phyloP scores from a whole-genome alignment of 2,113 vertebrate genomes.

The Albula goreensis region DNA sequence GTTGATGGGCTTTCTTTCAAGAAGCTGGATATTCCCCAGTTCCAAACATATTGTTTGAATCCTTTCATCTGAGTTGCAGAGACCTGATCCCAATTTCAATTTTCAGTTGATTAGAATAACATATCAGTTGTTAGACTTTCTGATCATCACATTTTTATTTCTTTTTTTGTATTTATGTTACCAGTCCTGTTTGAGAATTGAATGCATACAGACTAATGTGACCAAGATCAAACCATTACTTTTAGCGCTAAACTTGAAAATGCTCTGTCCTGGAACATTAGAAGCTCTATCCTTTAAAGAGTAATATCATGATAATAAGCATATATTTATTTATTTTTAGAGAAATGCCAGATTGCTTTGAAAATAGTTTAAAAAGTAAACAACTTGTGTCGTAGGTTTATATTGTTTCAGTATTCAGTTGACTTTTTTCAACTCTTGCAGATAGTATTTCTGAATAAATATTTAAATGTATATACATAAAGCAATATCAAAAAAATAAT shows the following conservation, averaged over 20 bases:
- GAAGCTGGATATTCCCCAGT: neutral
- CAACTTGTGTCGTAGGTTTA: neutral
- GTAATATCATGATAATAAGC: neutral
- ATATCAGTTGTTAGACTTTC: neutral
- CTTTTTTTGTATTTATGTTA: neutral
- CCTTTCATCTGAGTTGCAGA: neutral
- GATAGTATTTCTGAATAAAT: too few relatives aligned
- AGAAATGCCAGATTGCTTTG: neutral
- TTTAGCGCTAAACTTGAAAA: neutral
- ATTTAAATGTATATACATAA: too few relatives aligned
- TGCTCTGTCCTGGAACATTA: neutral
- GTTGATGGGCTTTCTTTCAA: neutral
- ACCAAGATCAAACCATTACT: neutral
- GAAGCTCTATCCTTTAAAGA: neutral
- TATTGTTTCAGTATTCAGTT: neutral
- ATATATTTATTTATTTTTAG: neutral
- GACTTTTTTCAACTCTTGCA: too few relatives aligned
- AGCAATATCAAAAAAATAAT: too few relatives aligned
- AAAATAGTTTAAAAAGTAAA: conserved; percentile 18
- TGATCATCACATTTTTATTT: neutral
- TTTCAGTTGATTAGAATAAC: neutral
- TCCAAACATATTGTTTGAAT: neutral
- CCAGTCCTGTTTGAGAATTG: neutral
- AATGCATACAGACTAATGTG: neutral
- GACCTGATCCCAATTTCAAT: neutral